Percentiles rank a stretch among this genome's conserved stretches.
phyloP scores from a whole-genome alignment of 2,113 vertebrate genomes.

The Pholis gunnellus region DNA sequence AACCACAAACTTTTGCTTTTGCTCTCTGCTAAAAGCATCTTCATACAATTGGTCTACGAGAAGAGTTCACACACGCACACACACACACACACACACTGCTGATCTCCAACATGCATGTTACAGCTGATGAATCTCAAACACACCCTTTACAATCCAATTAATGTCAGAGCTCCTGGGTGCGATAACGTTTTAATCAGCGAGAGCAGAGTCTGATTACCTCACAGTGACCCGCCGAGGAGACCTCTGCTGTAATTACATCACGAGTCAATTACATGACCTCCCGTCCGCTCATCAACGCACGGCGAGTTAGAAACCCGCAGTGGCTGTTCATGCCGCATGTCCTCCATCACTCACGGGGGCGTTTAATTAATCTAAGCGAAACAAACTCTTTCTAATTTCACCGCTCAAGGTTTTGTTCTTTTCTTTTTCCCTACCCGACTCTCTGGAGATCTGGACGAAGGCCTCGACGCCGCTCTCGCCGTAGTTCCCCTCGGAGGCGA shows the following conservation, averaged over 20 bases:
- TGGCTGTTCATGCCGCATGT: neutral
- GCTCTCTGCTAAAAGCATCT: neutral
- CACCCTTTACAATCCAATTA: conserved; percentile 54
- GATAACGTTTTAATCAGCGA: conserved; percentile 64
- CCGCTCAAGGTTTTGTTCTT: too few relatives aligned
- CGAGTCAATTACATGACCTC: conserved; percentile 54
- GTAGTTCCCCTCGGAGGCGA: conserved; percentile 97
- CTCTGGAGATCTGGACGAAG: conserved; percentile 95
- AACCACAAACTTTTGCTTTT: neutral
- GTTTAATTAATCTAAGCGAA: neutral
- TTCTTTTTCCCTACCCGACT: conserved; percentile 68
- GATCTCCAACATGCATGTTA: conserved; percentile 49
- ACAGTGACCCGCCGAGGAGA: conserved; percentile 29
- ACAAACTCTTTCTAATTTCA: neutral
- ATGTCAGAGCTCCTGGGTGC: conserved; percentile 36
- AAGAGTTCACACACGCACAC: neutral
- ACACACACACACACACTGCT: conserved; percentile 16
- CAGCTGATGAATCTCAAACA: conserved; percentile 53
- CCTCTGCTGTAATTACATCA: conserved; percentile 46
- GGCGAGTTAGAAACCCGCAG: neutral
- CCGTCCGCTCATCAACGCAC: conserved; percentile 8
- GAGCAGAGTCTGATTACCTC: conserved; percentile 36
- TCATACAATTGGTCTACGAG: neutral
- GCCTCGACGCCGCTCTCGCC: conserved; percentile 97
- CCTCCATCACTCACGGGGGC: neutral